A percentile compares a stretch with the other conserved stretches of the same genome.
Conservation (phyloP, 1,140 invertebrate genomes). For the Drosophila serrata region DNA sequence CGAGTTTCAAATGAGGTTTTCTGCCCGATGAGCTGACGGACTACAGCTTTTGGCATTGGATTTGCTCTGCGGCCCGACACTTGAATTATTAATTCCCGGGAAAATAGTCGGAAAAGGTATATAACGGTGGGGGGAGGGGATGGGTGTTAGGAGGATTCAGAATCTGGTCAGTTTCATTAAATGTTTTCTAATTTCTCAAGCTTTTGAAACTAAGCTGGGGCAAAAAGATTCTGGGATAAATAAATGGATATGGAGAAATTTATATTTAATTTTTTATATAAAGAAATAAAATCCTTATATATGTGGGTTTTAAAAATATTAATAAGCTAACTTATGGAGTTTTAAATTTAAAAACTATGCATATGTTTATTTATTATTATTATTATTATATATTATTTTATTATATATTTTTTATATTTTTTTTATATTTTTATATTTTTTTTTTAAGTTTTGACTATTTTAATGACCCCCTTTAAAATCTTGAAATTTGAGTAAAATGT, state of each 20-base stretch:
- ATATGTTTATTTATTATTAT: too few species aligned
- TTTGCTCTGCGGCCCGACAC: conserved; percentile 65
- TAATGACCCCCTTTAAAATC: too few species aligned
- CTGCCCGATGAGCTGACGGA: conserved; percentile 48
- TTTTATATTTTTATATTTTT: too few species aligned
- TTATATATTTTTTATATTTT: too few species aligned
- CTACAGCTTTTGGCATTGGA: conserved; percentile 38
- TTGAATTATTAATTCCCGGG: conserved; percentile 72
- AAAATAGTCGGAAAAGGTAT: conserved; percentile 27
- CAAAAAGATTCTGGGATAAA: too few species aligned
- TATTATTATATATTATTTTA: too few species aligned
- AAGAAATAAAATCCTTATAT: too few species aligned
- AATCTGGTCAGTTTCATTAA: conserved; percentile 8
- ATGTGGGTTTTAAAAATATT: too few species aligned
- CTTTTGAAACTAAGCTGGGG: background rate
- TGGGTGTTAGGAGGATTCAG: background rate
- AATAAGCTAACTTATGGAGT: background rate
- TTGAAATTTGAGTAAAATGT: too few species aligned
- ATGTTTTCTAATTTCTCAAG: background rate
- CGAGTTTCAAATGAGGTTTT: conserved; percentile 29
- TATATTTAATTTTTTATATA: background rate
- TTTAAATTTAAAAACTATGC: too few species aligned
- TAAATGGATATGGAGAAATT: background rate
- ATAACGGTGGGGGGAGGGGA: background rate
- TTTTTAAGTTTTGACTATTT: too few species aligned